A percentile compares a stretch with the other conserved stretches of the same genome.
Conservation (phyloP, 2,888 invertebrate genomes). For the Tetropium fuscum region DNA sequence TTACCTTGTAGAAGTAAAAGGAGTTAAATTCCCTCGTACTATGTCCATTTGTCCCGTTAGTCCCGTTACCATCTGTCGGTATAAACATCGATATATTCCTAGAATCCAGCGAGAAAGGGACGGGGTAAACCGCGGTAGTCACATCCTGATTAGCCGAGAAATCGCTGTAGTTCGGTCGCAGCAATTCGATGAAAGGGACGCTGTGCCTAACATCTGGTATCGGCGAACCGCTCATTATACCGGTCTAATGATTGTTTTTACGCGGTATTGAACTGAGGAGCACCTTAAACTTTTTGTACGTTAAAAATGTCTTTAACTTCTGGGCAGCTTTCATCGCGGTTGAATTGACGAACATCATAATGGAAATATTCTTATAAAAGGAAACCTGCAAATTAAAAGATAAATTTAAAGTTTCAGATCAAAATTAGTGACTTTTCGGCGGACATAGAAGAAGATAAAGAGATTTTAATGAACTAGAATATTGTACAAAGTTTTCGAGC, state of each 20-base stretch:
- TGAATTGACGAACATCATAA: neutral
- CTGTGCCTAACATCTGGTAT: conserved; percentile 48
- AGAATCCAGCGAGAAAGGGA: conserved; percentile 39
- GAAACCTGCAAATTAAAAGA: too few species aligned
- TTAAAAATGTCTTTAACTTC: neutral
- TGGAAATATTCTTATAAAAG: too few species aligned
- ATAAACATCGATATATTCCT: conserved; percentile 36
- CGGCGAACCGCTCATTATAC: conserved; percentile 48
- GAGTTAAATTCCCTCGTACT: conserved; percentile 66
- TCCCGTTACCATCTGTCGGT: conserved; percentile 36
- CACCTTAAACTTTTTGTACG: neutral
- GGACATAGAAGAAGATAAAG: too few species aligned
- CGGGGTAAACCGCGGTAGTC: conserved; percentile 43
- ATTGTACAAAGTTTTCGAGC: too few species aligned
- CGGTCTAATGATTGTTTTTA: conserved; percentile 1
- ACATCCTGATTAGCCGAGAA: conserved; percentile 37
- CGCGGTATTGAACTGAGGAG: neutral
- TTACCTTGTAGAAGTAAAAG: conserved; percentile 71
- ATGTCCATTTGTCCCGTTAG: conserved; percentile 41
- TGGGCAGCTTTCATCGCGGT: neutral
- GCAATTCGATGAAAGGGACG: conserved; percentile 44
- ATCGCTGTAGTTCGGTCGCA: conserved; percentile 45
- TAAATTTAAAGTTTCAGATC: too few species aligned
- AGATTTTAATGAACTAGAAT: too few species aligned
- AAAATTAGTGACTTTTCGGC: too few species aligned